Evolutionary conservation across 2,888 invertebrate species (phyloP), one percentile per base, ranked within the genome.

Genomic region (Cyclophora albipunctata): DNA sequence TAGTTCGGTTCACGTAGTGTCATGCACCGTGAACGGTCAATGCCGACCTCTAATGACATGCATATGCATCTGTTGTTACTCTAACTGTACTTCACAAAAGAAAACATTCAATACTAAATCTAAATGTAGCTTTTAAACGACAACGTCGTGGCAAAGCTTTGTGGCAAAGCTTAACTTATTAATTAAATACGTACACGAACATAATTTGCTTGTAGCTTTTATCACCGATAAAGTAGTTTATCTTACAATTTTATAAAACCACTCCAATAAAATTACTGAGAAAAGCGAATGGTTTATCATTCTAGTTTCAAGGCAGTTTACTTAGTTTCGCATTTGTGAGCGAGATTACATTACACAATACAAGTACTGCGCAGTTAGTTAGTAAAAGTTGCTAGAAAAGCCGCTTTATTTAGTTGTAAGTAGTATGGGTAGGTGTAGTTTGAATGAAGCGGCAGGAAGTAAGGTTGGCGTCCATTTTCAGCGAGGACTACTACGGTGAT

Each of bases 401-500:
- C 20, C 43, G 34, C 34, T 43, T 20, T 43, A 43, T 65, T 59
- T 53, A 54, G 60, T 60, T 64, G 54, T 52, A 52, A 51, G 58
- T 77, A 76, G 51, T 57, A 58, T 50, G 57, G 53, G 66, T 79
- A 81, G 78, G 73, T 58, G 52, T 67, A 67, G 70, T 64, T 47
- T 53, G 68, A 71, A 72, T 5, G 78, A 73, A 69, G 74, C 71
- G 77, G 78, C 75, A 77, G 81, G 82, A 75, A 79, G 84, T 86
- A 86, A 86, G 85, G 79, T 82, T 64, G 75, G 78, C 83, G 77
- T 86, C 76, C 81, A 78, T 84, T 86, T 92, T 91, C 95, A 96
- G 97, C 91, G 96, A 97, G 92, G 96, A 97, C 93, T 97, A 97
- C 93, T 97, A 97, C 80, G 97, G 97, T 67, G 96, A 96, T 88